Base-by-base conservation (phyloP, 2,113 vertebrate species). In the Sebastes fasciatus region DNA sequence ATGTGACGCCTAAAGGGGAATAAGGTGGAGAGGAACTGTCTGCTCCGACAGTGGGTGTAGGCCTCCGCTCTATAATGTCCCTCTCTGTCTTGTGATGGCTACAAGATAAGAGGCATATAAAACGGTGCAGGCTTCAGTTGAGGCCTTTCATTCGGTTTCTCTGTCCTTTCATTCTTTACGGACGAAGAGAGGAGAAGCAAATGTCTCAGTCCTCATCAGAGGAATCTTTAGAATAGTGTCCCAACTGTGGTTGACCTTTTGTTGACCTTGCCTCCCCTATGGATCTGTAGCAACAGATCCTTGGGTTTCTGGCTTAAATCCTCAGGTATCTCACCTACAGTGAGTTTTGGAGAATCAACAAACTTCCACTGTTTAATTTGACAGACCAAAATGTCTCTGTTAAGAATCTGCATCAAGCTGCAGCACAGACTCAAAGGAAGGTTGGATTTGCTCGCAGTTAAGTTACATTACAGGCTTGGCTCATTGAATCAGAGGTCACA, bases 1-100 rank as follows among this genome's bases (percentile, higher is more conserved):
- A 84, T 74, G 62, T 55, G 62, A 70, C 77, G 51, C 60, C 73
- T 76, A 12, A 74, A 86, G 49, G 65, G 49, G 23, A 71, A 19
- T 52, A 14, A 57, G 52, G 34, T 69, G 23, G 42, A 58, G 34
- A 16, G 63, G 42, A 10, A 45, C 11, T 45, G 84, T 77, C 46
- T 45, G 26, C 40, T 43, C 26, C 26, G 4, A 58, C 9, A 51
- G 19, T 40, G 49, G 21, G 19, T 23, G 2, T 4, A 72, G 34
- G 67, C 70, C 46, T 79, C 54, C 17, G 34, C 1, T 49, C 12
- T 61, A 0, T 3, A 1, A 70, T 74, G 16, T 63, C 51, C 46
- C 1, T 16, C 34, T 54, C 48, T 68, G 46, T 55, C 14, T 17
- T 2, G 6, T 8, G 48, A 54, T 12, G 40, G 19, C 12, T 54